A percentile compares a stretch with the other conserved stretches of the same genome.
These are phyloP conservation scores for Aspiorhynchus laticeps DNA, from an alignment of 2,113 vertebrate genomes.

Conservation along the genomic window DNA sequence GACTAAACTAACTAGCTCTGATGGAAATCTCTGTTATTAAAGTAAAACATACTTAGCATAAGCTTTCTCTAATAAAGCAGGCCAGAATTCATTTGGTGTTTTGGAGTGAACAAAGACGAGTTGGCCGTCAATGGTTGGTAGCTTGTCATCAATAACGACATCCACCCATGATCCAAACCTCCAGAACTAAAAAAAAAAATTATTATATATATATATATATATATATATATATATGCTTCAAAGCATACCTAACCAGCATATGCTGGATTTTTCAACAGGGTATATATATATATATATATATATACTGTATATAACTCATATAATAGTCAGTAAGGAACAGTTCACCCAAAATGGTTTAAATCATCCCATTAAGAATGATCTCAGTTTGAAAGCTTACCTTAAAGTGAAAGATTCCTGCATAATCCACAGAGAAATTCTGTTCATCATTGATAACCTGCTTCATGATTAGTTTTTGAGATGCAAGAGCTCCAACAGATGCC, in stretches of 20 bases:
- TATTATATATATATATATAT: too few relatives aligned
- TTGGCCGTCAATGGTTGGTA: slow-evolving; percentile 68
- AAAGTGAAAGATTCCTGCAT: slow-evolving; percentile 77
- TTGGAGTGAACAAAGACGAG: slow-evolving; percentile 70
- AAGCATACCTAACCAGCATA: too few relatives aligned
- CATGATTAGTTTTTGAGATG: slow-evolving; percentile 62
- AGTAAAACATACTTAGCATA: slow-evolving; percentile 73
- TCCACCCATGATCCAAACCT: slow-evolving; percentile 76
- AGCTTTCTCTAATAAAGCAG: slow-evolving; percentile 75
- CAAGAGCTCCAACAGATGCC: slow-evolving; percentile 72
- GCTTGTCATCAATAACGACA: slow-evolving; percentile 76
- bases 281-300: too few relatives aligned
- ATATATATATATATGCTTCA: too few relatives aligned
- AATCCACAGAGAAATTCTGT: slow-evolving; percentile 65
- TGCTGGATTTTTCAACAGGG: too few relatives aligned
- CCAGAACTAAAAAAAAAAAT: slow-evolving; percentile 68
- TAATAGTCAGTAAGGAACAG: neutral
- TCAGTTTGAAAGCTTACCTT: slow-evolving; percentile 62
- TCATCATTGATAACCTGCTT: slow-evolving; percentile 61
- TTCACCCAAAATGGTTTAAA: neutral
- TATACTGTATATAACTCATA: too few relatives aligned
- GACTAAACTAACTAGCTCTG: neutral
- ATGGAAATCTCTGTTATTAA: neutral
- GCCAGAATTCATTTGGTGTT: slow-evolving; percentile 73
- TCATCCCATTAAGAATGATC: neutral